These are phyloP conservation scores for Megastigmus dorsalis DNA, from an alignment of 2,888 invertebrate species.

Conservation along the genomic window DNA sequence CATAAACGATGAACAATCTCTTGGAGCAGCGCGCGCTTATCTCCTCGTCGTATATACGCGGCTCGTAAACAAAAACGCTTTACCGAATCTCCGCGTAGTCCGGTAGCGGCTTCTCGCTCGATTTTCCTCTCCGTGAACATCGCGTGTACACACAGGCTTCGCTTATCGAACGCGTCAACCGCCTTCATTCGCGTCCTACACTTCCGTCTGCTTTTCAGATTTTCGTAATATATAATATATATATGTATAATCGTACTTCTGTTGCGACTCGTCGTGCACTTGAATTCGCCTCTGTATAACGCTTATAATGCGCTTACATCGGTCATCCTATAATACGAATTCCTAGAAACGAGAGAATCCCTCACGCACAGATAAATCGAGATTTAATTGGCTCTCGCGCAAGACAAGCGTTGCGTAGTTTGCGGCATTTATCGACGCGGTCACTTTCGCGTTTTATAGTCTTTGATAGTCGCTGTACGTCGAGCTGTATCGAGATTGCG, in stretches of 20 bases:
- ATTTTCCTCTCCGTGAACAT: no score
- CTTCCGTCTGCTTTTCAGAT: no score
- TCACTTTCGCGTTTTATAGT: no score
- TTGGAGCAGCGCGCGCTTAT: slow-evolving; percentile 15
- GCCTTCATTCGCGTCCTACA: slow-evolving; percentile 26
- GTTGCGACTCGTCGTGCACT: slow-evolving; percentile 20
- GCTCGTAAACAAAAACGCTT: not conserved
- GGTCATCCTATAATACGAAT: not conserved
- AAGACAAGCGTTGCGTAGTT: not conserved
- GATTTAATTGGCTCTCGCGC: slow-evolving; percentile 30
- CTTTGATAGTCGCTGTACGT: no score
- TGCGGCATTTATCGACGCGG: not conserved
- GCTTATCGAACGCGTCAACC: no score
- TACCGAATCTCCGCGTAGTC: no score
- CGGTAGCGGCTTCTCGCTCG: not conserved
- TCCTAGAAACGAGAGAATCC: no score
- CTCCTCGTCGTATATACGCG: no score
- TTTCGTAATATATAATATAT: no score
- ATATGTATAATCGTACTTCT: not conserved
- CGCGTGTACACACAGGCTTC: no score
- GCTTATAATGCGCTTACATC: slow-evolving; percentile 32
- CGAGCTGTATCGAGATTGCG: no score
- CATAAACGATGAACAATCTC: not conserved
- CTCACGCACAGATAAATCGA: slow-evolving; percentile 15
- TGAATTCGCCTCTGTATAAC: slow-evolving; percentile 17